Percentiles rank a stretch among this genome's conserved stretches.
Conservation (phyloP, 2,888 invertebrate species). For the Vanessa cardui region DNA sequence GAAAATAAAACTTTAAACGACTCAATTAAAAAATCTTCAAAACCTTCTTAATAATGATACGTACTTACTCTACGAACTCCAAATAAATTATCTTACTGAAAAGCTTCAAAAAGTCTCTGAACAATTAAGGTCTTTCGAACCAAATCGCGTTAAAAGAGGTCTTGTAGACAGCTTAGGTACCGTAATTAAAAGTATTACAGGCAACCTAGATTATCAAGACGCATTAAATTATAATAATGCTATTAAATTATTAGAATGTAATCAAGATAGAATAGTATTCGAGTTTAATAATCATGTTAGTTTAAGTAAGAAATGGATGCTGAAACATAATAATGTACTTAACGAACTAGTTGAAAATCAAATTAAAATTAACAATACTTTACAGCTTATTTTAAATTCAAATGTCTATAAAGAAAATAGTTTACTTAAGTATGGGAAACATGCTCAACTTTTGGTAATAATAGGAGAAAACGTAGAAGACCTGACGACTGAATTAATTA, state of each 20-base stretch:
- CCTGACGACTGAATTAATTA: constrained; percentile 31
- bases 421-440: constrained; percentile 18
- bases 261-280: constrained; percentile 24
- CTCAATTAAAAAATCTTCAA: constrained; percentile 12
- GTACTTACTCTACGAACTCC: constrained; percentile 9
- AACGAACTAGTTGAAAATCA: constrained; percentile 26
- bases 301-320: constrained; percentile 31
- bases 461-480: constrained; percentile 37
- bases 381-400: too few relatives aligned
- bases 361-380: constrained; percentile 7
- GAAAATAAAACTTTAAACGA: constrained; percentile 10
- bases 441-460: constrained; percentile 36
- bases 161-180: constrained; percentile 25
- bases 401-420: background rate
- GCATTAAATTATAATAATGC: constrained; percentile 6
- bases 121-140: constrained; percentile 8
- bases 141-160: constrained; percentile 23
- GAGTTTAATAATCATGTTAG: constrained; percentile 34
- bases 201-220: constrained; percentile 20
- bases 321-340: background rate
- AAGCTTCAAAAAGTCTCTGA: constrained; percentile 6
- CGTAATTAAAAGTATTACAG: constrained; percentile 27
- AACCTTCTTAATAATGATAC: constrained; percentile 12
- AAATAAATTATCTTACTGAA: constrained; percentile 9
- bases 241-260: constrained; percentile 19